A percentile compares a stretch with the other conserved stretches of the same genome.
phyloP scores from a whole-genome alignment of 1,140 invertebrate species.

The Zaprionus africanus region DNA sequence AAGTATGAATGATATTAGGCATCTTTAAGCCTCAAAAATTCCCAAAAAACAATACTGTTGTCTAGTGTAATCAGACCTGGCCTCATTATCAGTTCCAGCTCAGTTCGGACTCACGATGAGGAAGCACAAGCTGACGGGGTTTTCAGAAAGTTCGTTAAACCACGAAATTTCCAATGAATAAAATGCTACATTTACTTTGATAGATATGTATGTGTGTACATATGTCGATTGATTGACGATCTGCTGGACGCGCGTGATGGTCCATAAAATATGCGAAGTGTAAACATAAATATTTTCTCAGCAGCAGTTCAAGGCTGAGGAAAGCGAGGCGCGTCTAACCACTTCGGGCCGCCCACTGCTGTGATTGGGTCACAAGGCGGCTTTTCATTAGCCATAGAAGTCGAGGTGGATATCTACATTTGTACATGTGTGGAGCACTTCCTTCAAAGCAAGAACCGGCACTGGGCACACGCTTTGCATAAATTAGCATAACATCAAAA shows the following conservation, averaged over 20 bases:
- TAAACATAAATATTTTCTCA: slow-evolving; percentile 27
- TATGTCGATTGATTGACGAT: slow-evolving; percentile 54
- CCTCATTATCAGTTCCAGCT: slow-evolving; percentile 40
- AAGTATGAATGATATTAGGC: neutral
- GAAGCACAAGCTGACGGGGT: slow-evolving; percentile 40
- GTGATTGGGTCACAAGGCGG: slow-evolving; percentile 63
- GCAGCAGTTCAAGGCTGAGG: slow-evolving; percentile 31
- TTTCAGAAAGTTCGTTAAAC: slow-evolving; percentile 62
- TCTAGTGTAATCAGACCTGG: slow-evolving; percentile 34
- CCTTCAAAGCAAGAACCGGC: slow-evolving; percentile 58
- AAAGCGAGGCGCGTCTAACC: slow-evolving; percentile 32
- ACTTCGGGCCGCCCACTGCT: slow-evolving; percentile 23
- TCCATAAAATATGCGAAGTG: slow-evolving; percentile 34
- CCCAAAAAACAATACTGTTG: neutral
- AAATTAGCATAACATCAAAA: slow-evolving; percentile 70
- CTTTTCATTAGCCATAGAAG: slow-evolving; percentile 9
- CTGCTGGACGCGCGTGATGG: slow-evolving; percentile 44
- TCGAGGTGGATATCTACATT: neutral
- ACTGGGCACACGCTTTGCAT: slow-evolving; percentile 74
- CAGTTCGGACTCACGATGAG: slow-evolving; percentile 17
- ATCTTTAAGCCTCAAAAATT: no score
- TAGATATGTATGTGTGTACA: neutral
- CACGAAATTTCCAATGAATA: slow-evolving; percentile 29
- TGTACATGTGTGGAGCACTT: slow-evolving; percentile 31
- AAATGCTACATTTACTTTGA: slow-evolving; percentile 29